Conservation (phyloP, 2,113 vertebrate species). For the Manacus vitellinus region DNA sequence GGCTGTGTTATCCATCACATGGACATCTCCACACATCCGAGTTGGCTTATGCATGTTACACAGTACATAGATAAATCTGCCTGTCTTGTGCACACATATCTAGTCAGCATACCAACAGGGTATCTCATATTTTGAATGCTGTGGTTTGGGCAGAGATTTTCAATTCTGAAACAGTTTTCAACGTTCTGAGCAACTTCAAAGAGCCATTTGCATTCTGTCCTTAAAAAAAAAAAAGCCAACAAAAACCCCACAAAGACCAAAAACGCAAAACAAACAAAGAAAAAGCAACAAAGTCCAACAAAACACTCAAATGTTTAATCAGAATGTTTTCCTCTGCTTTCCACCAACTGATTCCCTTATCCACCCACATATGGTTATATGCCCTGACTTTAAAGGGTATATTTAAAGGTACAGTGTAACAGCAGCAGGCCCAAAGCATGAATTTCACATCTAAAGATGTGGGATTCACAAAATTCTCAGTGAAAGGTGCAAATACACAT, state of each 20-base stretch:
- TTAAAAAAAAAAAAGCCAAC: neutral
- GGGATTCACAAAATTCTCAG: neutral
- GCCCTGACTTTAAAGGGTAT: neutral
- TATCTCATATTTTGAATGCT: neutral
- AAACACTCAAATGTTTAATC: neutral
- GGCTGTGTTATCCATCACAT: neutral
- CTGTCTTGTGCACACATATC: neutral
- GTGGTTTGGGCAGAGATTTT: neutral
- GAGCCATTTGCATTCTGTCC: neutral
- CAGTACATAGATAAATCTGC: neutral
- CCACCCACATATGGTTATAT: neutral
- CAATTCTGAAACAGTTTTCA: neutral
- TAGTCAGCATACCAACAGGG: neutral
- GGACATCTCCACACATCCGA: neutral
- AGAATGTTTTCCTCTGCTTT: conserved; percentile 25
- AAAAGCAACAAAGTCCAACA: neutral
- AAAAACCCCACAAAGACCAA: neutral
- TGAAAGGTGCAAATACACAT: neutral
- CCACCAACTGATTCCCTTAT: neutral
- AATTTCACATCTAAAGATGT: neutral
- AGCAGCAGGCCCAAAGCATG: neutral
- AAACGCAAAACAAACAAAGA: neutral
- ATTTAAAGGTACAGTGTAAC: neutral
- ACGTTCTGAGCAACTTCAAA: neutral
- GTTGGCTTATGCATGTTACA: neutral